These are phyloP conservation scores for Geotrupes spiniger DNA, from an alignment of 2,888 invertebrate species.

Conservation along the genomic window DNA sequence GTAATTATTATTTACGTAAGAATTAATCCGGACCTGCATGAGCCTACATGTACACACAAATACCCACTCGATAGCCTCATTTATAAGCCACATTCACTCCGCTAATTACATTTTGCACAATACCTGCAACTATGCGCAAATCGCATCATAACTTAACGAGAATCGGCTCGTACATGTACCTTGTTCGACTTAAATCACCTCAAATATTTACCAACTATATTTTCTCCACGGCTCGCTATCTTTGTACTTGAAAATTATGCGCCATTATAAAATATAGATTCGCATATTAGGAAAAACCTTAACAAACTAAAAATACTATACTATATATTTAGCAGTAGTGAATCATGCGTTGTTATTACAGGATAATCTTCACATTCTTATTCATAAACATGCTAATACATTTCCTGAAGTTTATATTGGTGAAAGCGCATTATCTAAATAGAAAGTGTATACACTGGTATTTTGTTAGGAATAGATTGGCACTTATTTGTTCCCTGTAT, in stretches of 20 bases:
- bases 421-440: too few species aligned
- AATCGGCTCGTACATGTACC: conserved; percentile 9
- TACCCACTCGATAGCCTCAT: conserved; percentile 39
- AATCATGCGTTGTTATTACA: too few species aligned
- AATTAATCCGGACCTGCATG: conserved; percentile 23
- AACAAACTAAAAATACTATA: too few species aligned
- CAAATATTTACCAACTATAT: conserved; percentile 3
- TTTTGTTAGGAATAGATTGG: too few species aligned
- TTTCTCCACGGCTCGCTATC: conserved; percentile 1
- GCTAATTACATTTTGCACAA: conserved; percentile 40
- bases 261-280: too few species aligned
- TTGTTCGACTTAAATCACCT: conserved; percentile 8
- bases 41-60: conserved; percentile 23
- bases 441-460: too few species aligned
- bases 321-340: too few species aligned
- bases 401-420: too few species aligned
- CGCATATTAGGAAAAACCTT: too few species aligned
- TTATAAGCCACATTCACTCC: conserved; percentile 39
- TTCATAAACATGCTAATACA: too few species aligned
- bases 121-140: conserved; percentile 34
- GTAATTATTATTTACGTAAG: conserved; percentile 17
- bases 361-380: too few species aligned
- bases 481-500: too few species aligned
- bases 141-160: conserved; percentile 30
- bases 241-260: not conserved